Evolutionary conservation across 2,888 invertebrate species (phyloP).

Genomic region (Apotomis betuletana): DNA sequence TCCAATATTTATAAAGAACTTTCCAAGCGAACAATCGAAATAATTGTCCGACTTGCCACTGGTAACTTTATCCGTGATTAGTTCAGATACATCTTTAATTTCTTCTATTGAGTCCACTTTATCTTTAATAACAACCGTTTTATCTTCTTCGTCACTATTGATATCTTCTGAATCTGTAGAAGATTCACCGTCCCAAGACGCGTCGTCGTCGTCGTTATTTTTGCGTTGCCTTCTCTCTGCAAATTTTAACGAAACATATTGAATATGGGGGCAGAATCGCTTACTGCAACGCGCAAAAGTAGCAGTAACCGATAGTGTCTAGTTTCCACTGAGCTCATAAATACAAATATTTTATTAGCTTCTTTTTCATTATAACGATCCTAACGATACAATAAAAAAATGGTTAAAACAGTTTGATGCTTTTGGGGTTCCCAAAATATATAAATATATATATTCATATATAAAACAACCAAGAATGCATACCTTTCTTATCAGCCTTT

Average conservation of each 20-base stretch:
- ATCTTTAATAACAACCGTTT: conserved; percentile 80
- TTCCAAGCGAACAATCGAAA: conserved; percentile 93
- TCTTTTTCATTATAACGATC: too few species aligned
- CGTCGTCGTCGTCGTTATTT: conserved; percentile 80
- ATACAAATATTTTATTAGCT: too few species aligned
- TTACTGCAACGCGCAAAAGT: too few species aligned
- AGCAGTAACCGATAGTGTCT: too few species aligned
- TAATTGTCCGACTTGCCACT: conserved; percentile 86
- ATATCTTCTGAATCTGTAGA: conserved; percentile 79
- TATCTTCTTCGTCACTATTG: conserved; percentile 68
- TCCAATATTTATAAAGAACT: conserved; percentile 96
- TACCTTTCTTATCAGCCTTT: conserved; percentile 53
- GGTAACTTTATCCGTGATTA: conserved; percentile 60
- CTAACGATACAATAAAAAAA: too few species aligned
- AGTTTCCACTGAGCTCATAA: too few species aligned
- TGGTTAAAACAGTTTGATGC: too few species aligned
- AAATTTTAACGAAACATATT: conserved; percentile 43
- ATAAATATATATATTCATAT: too few species aligned
- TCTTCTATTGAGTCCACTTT: conserved; percentile 79
- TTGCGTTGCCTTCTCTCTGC: conserved; percentile 59
- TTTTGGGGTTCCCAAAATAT: too few species aligned
- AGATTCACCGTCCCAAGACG: conserved; percentile 83
- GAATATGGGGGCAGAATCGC: too few species aligned
- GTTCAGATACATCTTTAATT: conserved; percentile 74
- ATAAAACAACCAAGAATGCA: conserved; percentile 33